Base-by-base conservation (phyloP, 2,888 invertebrate genomes). In the Drosophila hawaiiensis region DNA sequence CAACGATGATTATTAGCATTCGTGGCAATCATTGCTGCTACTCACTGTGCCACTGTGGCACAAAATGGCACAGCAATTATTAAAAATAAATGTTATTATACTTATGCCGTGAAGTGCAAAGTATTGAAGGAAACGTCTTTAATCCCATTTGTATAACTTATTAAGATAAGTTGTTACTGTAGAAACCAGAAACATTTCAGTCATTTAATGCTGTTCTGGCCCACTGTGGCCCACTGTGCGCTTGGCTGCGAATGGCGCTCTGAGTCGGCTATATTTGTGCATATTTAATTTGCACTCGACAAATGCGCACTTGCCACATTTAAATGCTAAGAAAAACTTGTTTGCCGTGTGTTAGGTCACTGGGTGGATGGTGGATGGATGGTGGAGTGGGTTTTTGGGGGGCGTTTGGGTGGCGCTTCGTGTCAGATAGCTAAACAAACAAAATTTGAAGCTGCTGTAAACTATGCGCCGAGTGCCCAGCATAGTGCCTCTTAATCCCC, bases 261-360 rank as follows among this genome's bases (percentile, higher is more conserved):
- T 68, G 75, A 72, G 76, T 64, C 71, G 68, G 72, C 68, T 60
- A 68, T 59, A 72, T 75, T 79, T 77, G 79, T 53, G 78, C 86
- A 89, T 90, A 89, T 91, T 90, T 91, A 86, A 90, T 90, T 87
- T 90, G 80, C 82, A 89, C 89, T 90, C 75, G 55, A 76, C 70
- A 73, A 84, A 84, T 74, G 70, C 76, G 82, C 84, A 83, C 89
- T 89, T 80, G 55, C 80, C 66, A 53, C 60, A 69, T 69, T 71
- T 71, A 63, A 76, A 47, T 61, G 63, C 63, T 50, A 66, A 55
- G 66, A 66, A 68, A 61, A 68, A 64, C 68, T 60, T 50, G 52
- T 29, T 52, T 43, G 43, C 33, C 28, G 43, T 19, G 31, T 19
- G 35, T n/a, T 31, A 12, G 16, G 47, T 16, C 47, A 47, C 41